A percentile compares a stretch with the other conserved stretches of the same genome.
Evolutionary conservation across 2,888 invertebrate species (phyloP).

Genomic region (Lomographa bimaculata): DNA sequence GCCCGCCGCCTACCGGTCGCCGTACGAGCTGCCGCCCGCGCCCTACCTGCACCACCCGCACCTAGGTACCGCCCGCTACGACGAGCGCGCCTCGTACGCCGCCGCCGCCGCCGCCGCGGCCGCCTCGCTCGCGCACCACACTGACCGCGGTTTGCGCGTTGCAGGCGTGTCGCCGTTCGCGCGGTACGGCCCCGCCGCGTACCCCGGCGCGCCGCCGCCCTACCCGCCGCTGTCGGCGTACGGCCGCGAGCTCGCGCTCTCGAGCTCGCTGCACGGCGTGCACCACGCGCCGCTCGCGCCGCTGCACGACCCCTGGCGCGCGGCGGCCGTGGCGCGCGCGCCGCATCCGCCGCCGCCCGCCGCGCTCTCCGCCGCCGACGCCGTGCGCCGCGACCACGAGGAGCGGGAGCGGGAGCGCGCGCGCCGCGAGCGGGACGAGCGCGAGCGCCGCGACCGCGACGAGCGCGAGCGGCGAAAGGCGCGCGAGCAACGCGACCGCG

Average conservation of each 20-base stretch:
- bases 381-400: slow-evolving; percentile 72
- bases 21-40: slow-evolving; percentile 84
- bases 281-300: slow-evolving; percentile 66
- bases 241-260: slow-evolving; percentile 85
- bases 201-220: slow-evolving; percentile 85
- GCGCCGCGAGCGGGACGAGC: slow-evolving; percentile 85
- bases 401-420: slow-evolving; percentile 79
- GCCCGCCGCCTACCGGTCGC: slow-evolving; percentile 74
- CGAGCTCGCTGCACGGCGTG: slow-evolving; percentile 68
- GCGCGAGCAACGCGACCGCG: slow-evolving; percentile 82
- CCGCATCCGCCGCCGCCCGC: slow-evolving; percentile 46
- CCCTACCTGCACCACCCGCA: slow-evolving; percentile 88
- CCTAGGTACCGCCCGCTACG: slow-evolving; percentile 82
- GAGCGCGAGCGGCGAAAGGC: slow-evolving; percentile 82
- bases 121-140: slow-evolving; percentile 49
- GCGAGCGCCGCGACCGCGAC: slow-evolving; percentile 72
- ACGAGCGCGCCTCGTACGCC: slow-evolving; percentile 45
- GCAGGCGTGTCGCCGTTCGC: slow-evolving; percentile 91
- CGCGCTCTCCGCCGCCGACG: slow-evolving; percentile 49
- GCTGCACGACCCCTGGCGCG: slow-evolving; percentile 74
- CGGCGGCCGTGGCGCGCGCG: slow-evolving; percentile 38
- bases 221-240: slow-evolving; percentile 88
- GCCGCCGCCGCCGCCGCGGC: slow-evolving; percentile 45
- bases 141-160: slow-evolving; percentile 65
- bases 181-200: slow-evolving; percentile 88